phyloP scores from a whole-genome alignment of 2,888 invertebrate genomes.

The Trissolcus japonicus region DNA sequence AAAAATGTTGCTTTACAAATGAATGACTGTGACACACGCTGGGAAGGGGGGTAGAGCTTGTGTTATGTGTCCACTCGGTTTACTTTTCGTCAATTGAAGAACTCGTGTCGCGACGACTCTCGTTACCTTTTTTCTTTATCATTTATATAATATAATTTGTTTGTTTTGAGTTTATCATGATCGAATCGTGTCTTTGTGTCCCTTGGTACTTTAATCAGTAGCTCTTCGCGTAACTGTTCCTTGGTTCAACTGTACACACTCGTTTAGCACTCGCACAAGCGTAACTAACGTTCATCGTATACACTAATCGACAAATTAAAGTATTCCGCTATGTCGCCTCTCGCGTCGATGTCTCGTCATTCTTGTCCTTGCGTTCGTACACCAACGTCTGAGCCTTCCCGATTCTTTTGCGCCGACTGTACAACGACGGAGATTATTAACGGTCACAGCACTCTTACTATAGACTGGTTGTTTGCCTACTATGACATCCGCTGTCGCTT shows the following conservation, averaged over 20 bases:
- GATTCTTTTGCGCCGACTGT: slow-evolving; percentile 35
- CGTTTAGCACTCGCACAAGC: slow-evolving; percentile 67
- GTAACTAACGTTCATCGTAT: slow-evolving; percentile 67
- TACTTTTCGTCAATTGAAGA: too few relatives aligned
- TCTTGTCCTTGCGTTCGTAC: slow-evolving; percentile 19
- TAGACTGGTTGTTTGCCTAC: slow-evolving; percentile 75
- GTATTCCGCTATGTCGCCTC: slow-evolving; percentile 50
- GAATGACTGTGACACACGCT: slow-evolving; percentile 64
- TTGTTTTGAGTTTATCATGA: neutral
- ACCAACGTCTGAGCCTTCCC: slow-evolving; percentile 18
- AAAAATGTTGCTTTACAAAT: slow-evolving; percentile 61
- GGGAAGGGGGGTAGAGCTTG: too few relatives aligned
- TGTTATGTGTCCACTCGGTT: too few relatives aligned
- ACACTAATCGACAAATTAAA: slow-evolving; percentile 57
- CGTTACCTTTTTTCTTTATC: neutral
- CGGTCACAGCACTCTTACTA: slow-evolving; percentile 68
- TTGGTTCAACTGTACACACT: slow-evolving; percentile 68
- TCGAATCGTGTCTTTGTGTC: neutral
- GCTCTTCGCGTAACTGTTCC: slow-evolving; percentile 51
- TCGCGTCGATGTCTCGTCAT: slow-evolving; percentile 29
- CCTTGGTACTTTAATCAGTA: slow-evolving; percentile 38
- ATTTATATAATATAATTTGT: neutral
- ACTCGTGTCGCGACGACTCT: too few relatives aligned
- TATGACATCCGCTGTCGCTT: slow-evolving; percentile 88
- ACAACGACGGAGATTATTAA: slow-evolving; percentile 65